Conservation (phyloP, 2,797 vertebrate species). For the Trichosurus vulpecula region DNA sequence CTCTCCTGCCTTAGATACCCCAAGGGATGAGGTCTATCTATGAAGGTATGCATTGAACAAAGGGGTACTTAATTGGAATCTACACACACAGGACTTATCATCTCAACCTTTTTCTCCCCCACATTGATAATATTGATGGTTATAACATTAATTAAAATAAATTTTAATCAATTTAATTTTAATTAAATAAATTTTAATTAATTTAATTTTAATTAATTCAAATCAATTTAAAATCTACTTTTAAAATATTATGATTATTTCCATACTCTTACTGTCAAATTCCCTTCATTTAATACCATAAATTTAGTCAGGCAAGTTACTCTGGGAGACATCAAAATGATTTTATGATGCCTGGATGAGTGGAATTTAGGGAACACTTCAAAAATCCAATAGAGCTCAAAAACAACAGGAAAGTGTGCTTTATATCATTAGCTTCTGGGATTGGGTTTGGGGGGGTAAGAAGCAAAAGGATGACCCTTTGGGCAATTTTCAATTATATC, state of each 20-base stretch:
- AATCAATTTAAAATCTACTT: too few relatives aligned
- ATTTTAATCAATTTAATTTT: too few relatives aligned
- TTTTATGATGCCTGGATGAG: neutral
- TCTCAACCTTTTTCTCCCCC: neutral
- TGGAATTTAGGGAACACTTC: neutral
- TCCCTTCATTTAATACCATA: slow-evolving; percentile 21
- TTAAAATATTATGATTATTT: slow-evolving; percentile 19
- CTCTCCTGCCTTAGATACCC: slow-evolving; percentile 2
- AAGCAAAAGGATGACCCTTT: neutral
- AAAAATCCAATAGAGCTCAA: neutral
- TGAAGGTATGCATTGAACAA: neutral
- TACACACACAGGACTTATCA: neutral
- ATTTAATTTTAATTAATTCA: too few relatives aligned
- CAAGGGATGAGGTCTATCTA: slow-evolving; percentile 8
- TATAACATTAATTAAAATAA: neutral
- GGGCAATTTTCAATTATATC: neutral
- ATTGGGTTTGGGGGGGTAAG: neutral
- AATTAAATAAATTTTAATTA: too few relatives aligned
- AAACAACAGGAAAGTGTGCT: neutral
- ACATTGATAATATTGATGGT: neutral
- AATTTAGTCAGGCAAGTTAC: neutral
- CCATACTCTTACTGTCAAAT: slow-evolving; percentile 1
- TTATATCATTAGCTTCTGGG: neutral
- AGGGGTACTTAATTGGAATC: neutral
- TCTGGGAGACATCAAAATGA: neutral